A percentile compares a stretch with the other conserved stretches of the same genome.
Conservation (phyloP, 2,113 vertebrate species). For the Microtus montanus region DNA sequence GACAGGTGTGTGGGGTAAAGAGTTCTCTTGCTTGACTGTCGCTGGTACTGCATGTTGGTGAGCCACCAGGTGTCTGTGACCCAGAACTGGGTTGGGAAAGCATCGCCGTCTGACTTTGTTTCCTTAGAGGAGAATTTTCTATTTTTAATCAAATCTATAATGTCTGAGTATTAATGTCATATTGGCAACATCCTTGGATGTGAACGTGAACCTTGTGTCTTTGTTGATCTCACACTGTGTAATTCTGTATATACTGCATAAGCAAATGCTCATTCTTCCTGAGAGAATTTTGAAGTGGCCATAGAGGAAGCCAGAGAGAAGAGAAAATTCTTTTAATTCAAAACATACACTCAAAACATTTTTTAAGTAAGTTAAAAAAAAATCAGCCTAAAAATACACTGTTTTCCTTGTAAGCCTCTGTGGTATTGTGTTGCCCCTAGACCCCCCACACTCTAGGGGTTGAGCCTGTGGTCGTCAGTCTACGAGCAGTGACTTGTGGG, state of each 20-base stretch:
- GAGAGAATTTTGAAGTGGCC: neutral
- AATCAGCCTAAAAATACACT: no score
- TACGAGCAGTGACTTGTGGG: neutral
- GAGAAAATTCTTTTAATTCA: neutral
- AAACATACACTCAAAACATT: neutral
- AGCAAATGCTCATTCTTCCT: neutral
- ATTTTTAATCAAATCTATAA: conserved; percentile 48
- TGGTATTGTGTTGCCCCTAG: accelerated
- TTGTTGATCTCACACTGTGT: neutral
- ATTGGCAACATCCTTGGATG: neutral
- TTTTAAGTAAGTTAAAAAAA: neutral
- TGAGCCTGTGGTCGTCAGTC: neutral
- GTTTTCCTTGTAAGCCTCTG: neutral
- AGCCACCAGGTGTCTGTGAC: neutral
- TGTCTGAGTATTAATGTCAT: neutral
- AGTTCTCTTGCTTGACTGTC: neutral
- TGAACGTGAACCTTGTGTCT: neutral
- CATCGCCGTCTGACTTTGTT: conserved; percentile 51
- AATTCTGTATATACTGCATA: neutral
- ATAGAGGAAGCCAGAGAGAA: neutral
- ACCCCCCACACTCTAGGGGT: neutral
- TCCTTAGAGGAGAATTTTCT: conserved; percentile 61
- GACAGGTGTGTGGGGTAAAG: neutral
- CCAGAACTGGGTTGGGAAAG: conserved; percentile 11
- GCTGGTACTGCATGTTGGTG: neutral